Conservation (phyloP, 2,113 vertebrate genomes). For the Puntigrus tetrazona region DNA sequence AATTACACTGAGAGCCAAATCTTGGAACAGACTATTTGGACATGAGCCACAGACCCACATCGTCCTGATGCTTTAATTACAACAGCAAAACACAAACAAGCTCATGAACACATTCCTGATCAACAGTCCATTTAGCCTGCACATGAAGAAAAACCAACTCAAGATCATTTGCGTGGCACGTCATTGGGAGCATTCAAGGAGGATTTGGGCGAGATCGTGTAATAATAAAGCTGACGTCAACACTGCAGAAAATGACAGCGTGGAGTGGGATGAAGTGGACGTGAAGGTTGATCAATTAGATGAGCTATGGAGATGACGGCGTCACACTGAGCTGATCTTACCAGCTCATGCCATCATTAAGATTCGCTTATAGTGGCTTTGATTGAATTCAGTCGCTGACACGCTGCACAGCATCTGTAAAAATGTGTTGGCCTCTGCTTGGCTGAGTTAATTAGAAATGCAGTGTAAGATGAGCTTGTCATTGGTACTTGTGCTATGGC, state of each 20-base stretch:
- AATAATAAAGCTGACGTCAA: neutral
- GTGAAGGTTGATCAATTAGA: conserved; percentile 28
- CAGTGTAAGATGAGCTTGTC: neutral
- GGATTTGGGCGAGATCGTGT: neutral
- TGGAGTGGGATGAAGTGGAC: conserved; percentile 1
- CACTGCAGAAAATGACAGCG: conserved; percentile 26
- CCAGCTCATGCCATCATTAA: conserved; percentile 18
- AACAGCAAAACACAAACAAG: conserved; percentile 26
- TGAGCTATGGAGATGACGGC: conserved; percentile 18
- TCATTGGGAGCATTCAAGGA: neutral
- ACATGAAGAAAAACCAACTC: neutral
- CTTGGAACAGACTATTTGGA: conserved; percentile 15
- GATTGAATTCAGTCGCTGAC: conserved; percentile 9
- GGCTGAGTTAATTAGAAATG: conserved; percentile 31
- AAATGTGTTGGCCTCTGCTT: conserved; percentile 9
- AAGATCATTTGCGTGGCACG: neutral
- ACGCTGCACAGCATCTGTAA: conserved; percentile 20
- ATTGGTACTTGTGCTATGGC: neutral
- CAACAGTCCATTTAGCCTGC: conserved; percentile 23
- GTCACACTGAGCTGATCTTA: conserved; percentile 25
- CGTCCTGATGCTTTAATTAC: neutral
- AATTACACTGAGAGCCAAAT: conserved; percentile 42
- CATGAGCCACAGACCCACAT: conserved; percentile 24
- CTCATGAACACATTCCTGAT: conserved; percentile 32
- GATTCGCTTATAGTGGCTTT: conserved; percentile 19